Percentiles rank a stretch among this genome's conserved stretches.
phyloP scores from a whole-genome alignment of 2,113 vertebrate species.

The Entomyzon cyanotis region DNA sequence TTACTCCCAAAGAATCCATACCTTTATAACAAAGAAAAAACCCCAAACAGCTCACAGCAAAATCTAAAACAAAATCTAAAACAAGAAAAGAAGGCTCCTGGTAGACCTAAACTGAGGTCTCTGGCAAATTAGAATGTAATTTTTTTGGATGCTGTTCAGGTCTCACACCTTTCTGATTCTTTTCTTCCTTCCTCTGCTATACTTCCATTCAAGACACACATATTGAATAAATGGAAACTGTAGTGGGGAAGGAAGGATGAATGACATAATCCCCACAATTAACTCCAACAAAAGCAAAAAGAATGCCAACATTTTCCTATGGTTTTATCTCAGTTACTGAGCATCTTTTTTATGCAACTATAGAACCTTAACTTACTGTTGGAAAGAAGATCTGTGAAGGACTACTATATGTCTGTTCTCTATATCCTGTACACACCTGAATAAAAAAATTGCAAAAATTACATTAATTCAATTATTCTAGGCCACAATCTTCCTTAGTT shows the following conservation, averaged over 20 bases:
- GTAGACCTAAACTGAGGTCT: neutral
- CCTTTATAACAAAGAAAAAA: neutral
- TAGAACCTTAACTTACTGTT: neutral
- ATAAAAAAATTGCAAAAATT: neutral
- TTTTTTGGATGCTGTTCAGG: neutral
- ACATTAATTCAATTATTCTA: neutral
- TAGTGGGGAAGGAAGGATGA: neutral
- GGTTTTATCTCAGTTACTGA: neutral
- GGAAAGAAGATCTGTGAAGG: neutral
- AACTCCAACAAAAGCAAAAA: neutral
- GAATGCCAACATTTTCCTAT: neutral
- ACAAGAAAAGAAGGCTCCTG: neutral
- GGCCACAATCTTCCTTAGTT: neutral
- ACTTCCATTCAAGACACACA: neutral
- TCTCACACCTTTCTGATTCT: neutral
- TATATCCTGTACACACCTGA: neutral
- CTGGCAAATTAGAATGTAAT: neutral
- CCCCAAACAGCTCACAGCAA: neutral
- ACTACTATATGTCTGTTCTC: neutral
- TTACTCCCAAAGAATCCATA: neutral
- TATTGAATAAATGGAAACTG: neutral
- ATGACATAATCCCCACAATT: neutral
- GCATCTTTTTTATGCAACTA: neutral
- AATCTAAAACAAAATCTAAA: neutral
- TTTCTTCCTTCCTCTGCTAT: neutral